phyloP scores from a whole-genome alignment of 1,140 invertebrate species.

The Drosophila neocordata region DNA sequence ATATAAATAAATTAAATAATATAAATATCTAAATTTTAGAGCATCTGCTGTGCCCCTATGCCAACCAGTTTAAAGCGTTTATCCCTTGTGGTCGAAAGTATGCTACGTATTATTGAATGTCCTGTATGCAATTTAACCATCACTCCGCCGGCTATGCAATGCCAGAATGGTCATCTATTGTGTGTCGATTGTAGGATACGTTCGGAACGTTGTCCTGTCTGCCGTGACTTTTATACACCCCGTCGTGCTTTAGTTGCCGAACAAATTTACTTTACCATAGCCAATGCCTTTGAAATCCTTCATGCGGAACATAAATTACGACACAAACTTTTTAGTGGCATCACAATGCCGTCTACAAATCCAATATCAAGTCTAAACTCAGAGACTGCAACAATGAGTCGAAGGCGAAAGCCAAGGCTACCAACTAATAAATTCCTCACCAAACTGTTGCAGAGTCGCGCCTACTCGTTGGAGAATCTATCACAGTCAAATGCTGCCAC shows the following conservation, averaged over 20 bases:
- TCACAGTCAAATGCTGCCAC: conserved; percentile 44
- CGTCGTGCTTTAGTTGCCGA: conserved; percentile 71
- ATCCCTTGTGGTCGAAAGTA: conserved; percentile 83
- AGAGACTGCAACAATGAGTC: conserved; percentile 61
- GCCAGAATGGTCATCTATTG: conserved; percentile 87
- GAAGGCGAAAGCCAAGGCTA: conserved; percentile 36
- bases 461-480: conserved; percentile 82
- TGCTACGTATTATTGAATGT: conserved; percentile 86
- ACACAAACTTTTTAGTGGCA: conserved; percentile 63
- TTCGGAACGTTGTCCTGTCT: conserved; percentile 86
- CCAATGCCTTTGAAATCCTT: conserved; percentile 83
- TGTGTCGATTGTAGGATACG: conserved; percentile 86
- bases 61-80: conserved; percentile 84
- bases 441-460: conserved; percentile 79
- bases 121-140: conserved; percentile 86
- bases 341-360: conserved; percentile 53
- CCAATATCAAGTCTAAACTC: neutral
- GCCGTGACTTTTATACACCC: conserved; percentile 83
- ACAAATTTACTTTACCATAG: conserved; percentile 83
- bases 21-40: conserved; percentile 39
- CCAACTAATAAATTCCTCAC: conserved; percentile 83
- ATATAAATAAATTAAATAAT: neutral
- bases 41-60: conserved; percentile 84
- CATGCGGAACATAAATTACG: conserved; percentile 65
- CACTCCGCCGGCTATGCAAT: conserved; percentile 86